phyloP scores from a whole-genome alignment of 2,888 invertebrate genomes.

The Tachina lurida region DNA sequence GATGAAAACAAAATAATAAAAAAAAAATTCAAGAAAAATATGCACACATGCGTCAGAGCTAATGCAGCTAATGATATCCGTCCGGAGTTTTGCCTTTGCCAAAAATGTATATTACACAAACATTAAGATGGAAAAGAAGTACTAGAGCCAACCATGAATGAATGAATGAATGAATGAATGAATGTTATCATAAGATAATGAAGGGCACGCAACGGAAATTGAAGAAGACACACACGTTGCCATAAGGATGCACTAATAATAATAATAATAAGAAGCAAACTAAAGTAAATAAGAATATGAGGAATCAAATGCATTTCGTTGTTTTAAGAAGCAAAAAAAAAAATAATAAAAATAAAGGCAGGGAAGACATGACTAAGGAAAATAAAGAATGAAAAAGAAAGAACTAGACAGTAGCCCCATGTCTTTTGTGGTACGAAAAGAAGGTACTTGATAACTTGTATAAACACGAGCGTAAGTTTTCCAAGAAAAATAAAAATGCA shows the following conservation, averaged over 20 bases:
- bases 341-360: too few species aligned
- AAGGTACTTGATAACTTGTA: constrained; percentile 49
- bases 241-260: constrained; percentile 71
- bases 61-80: constrained; percentile 74
- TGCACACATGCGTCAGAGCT: constrained; percentile 62
- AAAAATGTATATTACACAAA: constrained; percentile 42
- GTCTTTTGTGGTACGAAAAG: constrained; percentile 13
- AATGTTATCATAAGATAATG: constrained; percentile 59
- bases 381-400: not conserved
- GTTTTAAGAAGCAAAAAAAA: constrained; percentile 23
- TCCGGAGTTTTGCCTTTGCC: constrained; percentile 68
- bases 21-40: constrained; percentile 13
- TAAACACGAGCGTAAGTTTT: constrained; percentile 1
- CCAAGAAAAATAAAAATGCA: not conserved
- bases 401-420: constrained; percentile 17
- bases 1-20: constrained; percentile 1
- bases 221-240: constrained; percentile 73
- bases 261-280: constrained; percentile 52
- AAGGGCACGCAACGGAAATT: constrained; percentile 70
- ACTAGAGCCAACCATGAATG: not conserved
- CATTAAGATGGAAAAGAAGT: not conserved
- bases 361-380: constrained; percentile 15
- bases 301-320: constrained; percentile 47
- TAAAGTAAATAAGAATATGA: constrained; percentile 34
- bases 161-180: constrained; percentile 15